Percentiles rank a stretch among this genome's conserved stretches.
phyloP scores from a whole-genome alignment of 2,797 vertebrate genomes.

The Lagorchestes hirsutus region DNA sequence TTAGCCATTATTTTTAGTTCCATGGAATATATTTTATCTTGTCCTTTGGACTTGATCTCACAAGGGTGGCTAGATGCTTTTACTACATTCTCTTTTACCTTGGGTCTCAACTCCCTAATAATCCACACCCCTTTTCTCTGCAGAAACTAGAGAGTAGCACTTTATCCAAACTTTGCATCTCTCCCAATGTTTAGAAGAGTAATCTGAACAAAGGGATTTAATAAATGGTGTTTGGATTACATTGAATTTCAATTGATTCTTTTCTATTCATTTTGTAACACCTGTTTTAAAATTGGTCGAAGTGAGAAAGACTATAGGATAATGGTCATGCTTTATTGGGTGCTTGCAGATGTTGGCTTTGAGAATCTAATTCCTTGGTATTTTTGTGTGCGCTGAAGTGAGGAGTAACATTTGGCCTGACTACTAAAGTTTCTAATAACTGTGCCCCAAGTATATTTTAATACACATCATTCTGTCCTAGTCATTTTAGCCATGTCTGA shows the following conservation, averaged over 20 bases:
- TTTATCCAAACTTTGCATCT: background rate
- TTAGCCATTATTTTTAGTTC: background rate
- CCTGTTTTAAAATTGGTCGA: background rate
- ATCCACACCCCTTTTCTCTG: background rate
- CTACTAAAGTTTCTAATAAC: background rate
- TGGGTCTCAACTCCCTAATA: background rate
- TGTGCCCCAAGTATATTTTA: background rate
- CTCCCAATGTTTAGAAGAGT: background rate
- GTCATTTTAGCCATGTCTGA: background rate
- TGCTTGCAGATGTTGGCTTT: background rate
- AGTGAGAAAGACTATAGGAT: background rate
- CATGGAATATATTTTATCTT: background rate
- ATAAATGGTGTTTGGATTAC: background rate
- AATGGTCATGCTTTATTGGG: conserved; percentile 15
- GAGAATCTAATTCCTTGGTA: conserved; percentile 2
- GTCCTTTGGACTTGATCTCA: background rate
- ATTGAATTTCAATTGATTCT: background rate
- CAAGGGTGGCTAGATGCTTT: background rate
- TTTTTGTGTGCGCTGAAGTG: background rate
- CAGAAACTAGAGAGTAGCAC: background rate
- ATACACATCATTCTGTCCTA: background rate
- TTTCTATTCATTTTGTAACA: background rate
- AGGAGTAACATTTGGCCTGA: background rate
- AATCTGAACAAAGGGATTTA: background rate
- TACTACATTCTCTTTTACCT: background rate